Evolutionary conservation across 2,888 invertebrate species (phyloP).

Genomic region (Lycophotia porphyrea): DNA sequence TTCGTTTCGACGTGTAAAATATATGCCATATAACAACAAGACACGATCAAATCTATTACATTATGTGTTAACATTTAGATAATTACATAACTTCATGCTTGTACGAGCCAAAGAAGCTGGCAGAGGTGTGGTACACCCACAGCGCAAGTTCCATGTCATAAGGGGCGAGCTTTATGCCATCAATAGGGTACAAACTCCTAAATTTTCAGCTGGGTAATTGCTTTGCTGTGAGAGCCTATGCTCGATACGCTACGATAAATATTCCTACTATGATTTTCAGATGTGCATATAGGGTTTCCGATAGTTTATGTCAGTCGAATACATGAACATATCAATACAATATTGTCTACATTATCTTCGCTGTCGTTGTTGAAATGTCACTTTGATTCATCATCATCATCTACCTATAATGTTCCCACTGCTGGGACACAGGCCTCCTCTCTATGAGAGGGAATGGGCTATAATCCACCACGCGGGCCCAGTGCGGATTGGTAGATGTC

Average conservation of each 20-base stretch:
- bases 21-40: slow-evolving; percentile 83
- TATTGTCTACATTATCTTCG: not conserved
- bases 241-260: too few species aligned
- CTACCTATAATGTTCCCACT: too few species aligned
- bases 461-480: too few species aligned
- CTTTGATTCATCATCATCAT: too few species aligned
- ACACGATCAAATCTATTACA: slow-evolving; percentile 69
- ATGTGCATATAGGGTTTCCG: not conserved
- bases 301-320: not conserved
- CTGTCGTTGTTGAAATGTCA: not conserved
- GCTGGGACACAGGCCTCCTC: not conserved
- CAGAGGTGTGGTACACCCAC: not conserved
- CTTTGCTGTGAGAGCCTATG: not conserved
- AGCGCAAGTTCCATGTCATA: not conserved
- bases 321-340: too few species aligned
- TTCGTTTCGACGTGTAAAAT: slow-evolving; percentile 85
- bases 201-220: not conserved
- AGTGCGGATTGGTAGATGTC: not conserved
- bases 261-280: not conserved
- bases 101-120: rapidly evolving
- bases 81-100: slow-evolving; percentile 37
- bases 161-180: not conserved
- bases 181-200: not conserved
- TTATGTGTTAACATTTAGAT: slow-evolving; percentile 68
- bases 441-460: not conserved